A percentile compares a stretch with the other conserved stretches of the same genome.
Conservation (phyloP, 2,797 vertebrate genomes). For the Halcyon leucocephala region DNA sequence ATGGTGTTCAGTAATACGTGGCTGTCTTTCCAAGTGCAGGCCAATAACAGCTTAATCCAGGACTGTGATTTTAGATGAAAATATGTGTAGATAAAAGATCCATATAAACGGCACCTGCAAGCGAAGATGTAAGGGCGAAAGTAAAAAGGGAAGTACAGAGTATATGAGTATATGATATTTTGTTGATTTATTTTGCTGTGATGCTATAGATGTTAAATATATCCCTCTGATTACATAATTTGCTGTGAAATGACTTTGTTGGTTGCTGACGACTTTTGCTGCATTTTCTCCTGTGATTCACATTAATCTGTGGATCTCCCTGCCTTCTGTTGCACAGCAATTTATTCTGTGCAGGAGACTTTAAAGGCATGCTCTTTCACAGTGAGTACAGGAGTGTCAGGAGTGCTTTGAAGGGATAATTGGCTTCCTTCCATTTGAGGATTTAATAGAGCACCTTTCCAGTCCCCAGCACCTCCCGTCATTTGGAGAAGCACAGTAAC, state of each 20-base stretch:
- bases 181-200: neutral
- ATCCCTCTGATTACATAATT: slow-evolving; percentile 7
- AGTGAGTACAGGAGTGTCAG: neutral
- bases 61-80: neutral
- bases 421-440: slow-evolving; percentile 33
- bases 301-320: slow-evolving; percentile 15
- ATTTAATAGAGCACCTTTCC: slow-evolving; percentile 18
- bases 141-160: neutral
- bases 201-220: neutral
- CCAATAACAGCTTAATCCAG: neutral
- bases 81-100: neutral
- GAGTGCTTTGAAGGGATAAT: slow-evolving; percentile 30
- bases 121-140: neutral
- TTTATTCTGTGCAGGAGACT: neutral
- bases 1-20: neutral
- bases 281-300: slow-evolving; percentile 18
- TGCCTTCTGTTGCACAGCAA: neutral
- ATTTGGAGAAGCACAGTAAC: slow-evolving; percentile 42
- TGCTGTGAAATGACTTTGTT: slow-evolving; percentile 8
- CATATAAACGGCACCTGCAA: neutral
- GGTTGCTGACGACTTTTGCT: slow-evolving; percentile 1
- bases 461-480: neutral
- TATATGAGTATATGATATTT: neutral
- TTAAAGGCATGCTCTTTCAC: neutral
- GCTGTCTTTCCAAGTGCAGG: neutral